Evolutionary conservation across 1,140 invertebrate genomes (phyloP).

Genomic region (Brachionus plicatilis): DNA sequence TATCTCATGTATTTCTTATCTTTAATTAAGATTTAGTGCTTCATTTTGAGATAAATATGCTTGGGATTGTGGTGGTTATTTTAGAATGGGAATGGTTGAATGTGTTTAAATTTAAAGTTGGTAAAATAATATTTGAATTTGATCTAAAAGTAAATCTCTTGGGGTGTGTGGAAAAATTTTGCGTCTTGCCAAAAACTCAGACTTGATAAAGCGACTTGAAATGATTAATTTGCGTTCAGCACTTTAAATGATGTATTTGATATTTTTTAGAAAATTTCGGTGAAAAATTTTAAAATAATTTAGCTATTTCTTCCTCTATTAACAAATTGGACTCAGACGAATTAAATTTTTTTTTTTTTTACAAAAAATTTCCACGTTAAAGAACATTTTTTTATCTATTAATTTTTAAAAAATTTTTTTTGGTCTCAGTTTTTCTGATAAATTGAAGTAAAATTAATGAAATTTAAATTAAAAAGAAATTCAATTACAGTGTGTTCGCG

Average conservation of each 20-base stretch:
- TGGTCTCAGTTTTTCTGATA: no score
- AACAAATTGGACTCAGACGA: no score
- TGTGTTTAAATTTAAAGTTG: not conserved
- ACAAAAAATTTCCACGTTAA: no score
- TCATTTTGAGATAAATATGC: not conserved
- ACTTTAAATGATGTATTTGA: not conserved
- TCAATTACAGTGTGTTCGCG: no score
- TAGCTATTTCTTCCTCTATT: no score
- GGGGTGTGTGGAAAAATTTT: not conserved
- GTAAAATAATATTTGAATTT: not conserved
- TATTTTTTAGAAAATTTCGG: not conserved
- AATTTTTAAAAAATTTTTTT: no score
- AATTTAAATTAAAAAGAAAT: no score
- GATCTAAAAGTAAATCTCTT: not conserved
- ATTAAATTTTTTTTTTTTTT: no score
- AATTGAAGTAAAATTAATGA: no score
- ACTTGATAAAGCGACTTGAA: not conserved
- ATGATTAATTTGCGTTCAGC: not conserved
- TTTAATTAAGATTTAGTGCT: not conserved
- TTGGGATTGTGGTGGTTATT: not conserved
- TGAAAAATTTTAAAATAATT: not conserved
- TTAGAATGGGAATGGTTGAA: not conserved
- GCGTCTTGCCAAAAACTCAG: not conserved
- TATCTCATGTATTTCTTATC: not conserved
- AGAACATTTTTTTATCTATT: no score